phyloP scores from a whole-genome alignment of 2,797 vertebrate species.

The Philypnodon macrostomus region DNA sequence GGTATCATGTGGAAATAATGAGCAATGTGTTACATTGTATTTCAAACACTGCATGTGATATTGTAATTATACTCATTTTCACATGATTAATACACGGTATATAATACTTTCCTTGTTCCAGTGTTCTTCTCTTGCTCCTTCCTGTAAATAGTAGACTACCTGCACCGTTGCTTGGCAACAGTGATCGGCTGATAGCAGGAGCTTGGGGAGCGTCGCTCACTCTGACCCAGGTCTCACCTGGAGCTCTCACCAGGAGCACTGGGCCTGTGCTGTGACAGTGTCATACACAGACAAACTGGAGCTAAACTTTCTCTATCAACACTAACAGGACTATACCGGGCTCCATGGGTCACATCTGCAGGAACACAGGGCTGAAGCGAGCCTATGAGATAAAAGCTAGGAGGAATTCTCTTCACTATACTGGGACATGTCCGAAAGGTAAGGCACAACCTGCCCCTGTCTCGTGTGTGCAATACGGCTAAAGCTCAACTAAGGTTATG shows the following conservation, averaged over 20 bases:
- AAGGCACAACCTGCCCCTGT: slow-evolving; percentile 39
- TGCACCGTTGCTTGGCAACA: slow-evolving; percentile 61
- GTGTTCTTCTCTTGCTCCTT: neutral
- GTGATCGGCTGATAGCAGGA: slow-evolving; percentile 20
- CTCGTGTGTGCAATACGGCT: neutral
- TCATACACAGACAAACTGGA: slow-evolving; percentile 6
- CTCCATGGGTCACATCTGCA: slow-evolving; percentile 66
- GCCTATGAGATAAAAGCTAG: slow-evolving; percentile 48
- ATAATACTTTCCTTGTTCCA: too few species aligned
- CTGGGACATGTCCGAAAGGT: slow-evolving; percentile 92
- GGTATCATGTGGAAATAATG: too few species aligned
- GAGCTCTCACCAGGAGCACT: slow-evolving; percentile 14
- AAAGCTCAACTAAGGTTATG: too few species aligned
- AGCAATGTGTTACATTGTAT: too few species aligned
- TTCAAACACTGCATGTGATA: too few species aligned
- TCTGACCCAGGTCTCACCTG: slow-evolving; percentile 18
- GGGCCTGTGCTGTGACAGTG: slow-evolving; percentile 18
- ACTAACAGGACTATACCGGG: slow-evolving; percentile 19
- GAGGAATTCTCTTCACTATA: slow-evolving; percentile 25
- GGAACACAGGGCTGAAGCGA: slow-evolving; percentile 32
- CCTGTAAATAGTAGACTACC: slow-evolving; percentile 15
- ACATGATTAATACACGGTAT: too few species aligned
- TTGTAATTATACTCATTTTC: too few species aligned
- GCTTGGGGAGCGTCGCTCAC: slow-evolving; percentile 4
- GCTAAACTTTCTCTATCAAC: slow-evolving; percentile 19